Evolutionary conservation across 1,140 invertebrate genomes (phyloP).

Genomic region (Drosophila pandora): DNA sequence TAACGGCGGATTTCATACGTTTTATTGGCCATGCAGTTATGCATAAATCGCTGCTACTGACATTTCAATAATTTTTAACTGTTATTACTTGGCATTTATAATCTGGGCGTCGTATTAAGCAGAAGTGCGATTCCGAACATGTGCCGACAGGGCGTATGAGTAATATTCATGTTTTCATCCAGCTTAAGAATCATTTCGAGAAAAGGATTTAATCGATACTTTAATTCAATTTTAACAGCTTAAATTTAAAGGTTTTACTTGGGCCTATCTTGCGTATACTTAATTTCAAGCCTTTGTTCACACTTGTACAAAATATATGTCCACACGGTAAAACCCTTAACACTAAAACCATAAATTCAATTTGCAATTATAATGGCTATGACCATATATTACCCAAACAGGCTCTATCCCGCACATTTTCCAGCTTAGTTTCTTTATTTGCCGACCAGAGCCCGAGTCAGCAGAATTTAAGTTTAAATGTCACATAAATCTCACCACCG

Average conservation of each 20-base stretch:
- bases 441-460: conserved; percentile 42
- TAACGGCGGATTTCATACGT: conserved; percentile 48
- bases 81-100: conserved; percentile 58
- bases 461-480: conserved; percentile 58
- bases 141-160: background rate
- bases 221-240: background rate
- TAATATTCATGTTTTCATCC: conserved; percentile 10
- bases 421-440: background rate
- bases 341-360: conserved; percentile 10
- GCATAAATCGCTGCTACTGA: conserved; percentile 53
- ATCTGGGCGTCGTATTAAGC: conserved; percentile 30
- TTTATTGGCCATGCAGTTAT: conserved; percentile 70
- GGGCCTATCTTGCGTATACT: too few species aligned
- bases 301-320: too few species aligned
- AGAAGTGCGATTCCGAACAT: background rate
- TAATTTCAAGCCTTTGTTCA: conserved; percentile 9
- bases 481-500: conserved; percentile 57
- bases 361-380: background rate
- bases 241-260: too few species aligned
- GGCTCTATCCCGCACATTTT: conserved; percentile 9
- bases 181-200: conserved; percentile 1
- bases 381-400: background rate
- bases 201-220: background rate
- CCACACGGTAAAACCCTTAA: too few species aligned
- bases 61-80: conserved; percentile 73